Percentiles rank a stretch among this genome's conserved stretches.
phyloP scores from a whole-genome alignment of 2,888 invertebrate genomes.

The Agonopterix heracliana region DNA sequence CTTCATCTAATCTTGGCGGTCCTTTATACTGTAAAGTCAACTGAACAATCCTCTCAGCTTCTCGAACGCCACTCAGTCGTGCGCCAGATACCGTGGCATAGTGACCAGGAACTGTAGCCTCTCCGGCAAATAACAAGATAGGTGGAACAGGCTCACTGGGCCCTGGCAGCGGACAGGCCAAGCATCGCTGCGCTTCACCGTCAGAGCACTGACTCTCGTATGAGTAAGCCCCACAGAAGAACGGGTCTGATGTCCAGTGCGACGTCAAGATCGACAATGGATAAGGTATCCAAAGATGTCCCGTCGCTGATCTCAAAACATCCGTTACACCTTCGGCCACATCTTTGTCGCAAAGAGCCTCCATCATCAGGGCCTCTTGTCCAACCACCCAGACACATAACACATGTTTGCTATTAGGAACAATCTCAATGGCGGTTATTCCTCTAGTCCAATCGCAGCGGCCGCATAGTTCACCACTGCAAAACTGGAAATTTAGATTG shows the following conservation, averaged over 20 bases:
- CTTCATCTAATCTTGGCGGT: slow-evolving; percentile 35
- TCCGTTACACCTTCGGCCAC: slow-evolving; percentile 79
- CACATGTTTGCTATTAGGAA: slow-evolving; percentile 82
- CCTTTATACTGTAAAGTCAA: slow-evolving; percentile 75
- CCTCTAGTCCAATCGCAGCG: slow-evolving; percentile 84
- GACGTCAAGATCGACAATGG: slow-evolving; percentile 81
- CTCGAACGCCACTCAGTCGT: slow-evolving; percentile 84
- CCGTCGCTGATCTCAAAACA: slow-evolving; percentile 77
- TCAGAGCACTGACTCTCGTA: slow-evolving; percentile 57
- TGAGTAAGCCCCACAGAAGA: slow-evolving; percentile 83
- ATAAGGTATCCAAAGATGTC: slow-evolving; percentile 79
- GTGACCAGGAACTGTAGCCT: slow-evolving; percentile 85
- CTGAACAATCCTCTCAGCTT: slow-evolving; percentile 83
- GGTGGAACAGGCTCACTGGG: slow-evolving; percentile 79
- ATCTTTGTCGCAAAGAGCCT: slow-evolving; percentile 80
- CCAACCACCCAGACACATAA: slow-evolving; percentile 83
- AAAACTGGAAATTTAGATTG: slow-evolving; percentile 78
- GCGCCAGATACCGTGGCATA: slow-evolving; percentile 87
- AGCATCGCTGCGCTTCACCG: slow-evolving; percentile 54
- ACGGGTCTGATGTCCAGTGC: slow-evolving; percentile 84
- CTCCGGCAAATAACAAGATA: slow-evolving; percentile 86
- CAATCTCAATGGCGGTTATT: slow-evolving; percentile 80
- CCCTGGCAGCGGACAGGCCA: slow-evolving; percentile 80
- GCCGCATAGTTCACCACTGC: slow-evolving; percentile 50
- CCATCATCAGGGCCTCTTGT: slow-evolving; percentile 79